These are phyloP conservation scores for Epinephelus coioides DNA, from an alignment of 2,797 vertebrate genomes.

Conservation along the genomic window DNA sequence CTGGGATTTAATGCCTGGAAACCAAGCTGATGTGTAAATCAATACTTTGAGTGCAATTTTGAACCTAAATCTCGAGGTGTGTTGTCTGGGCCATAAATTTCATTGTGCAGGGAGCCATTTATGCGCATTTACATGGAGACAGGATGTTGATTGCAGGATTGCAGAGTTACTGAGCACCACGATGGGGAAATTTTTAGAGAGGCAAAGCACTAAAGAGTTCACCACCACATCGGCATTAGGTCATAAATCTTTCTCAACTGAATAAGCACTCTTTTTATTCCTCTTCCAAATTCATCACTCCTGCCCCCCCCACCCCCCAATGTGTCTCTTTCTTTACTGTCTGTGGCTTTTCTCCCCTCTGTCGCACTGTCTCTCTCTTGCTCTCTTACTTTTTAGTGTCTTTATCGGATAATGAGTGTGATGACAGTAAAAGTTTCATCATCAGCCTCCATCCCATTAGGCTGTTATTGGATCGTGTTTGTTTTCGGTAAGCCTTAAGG, in stretches of 20 bases:
- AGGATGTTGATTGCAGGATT: conserved; percentile 83
- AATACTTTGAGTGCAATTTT: conserved; percentile 82
- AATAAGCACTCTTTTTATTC: conserved; percentile 77
- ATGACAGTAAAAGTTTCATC: conserved; percentile 82
- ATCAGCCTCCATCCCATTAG: conserved; percentile 77
- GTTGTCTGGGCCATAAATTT: conserved; percentile 78
- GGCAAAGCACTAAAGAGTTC: conserved; percentile 75
- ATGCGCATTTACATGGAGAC: conserved; percentile 84
- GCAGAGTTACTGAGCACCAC: conserved; percentile 79
- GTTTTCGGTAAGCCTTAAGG: conserved; percentile 74
- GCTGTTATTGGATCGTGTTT: conserved; percentile 78
- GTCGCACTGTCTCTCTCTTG: conserved; percentile 24
- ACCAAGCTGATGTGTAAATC: conserved; percentile 82
- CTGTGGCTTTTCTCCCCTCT: conserved; percentile 31
- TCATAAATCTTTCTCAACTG: conserved; percentile 84
- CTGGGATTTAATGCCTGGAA: conserved; percentile 80
- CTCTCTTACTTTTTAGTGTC: conserved; percentile 56
- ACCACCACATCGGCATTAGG: conserved; percentile 72
- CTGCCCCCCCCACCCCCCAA: conserved; percentile 34
- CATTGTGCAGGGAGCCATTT: conserved; percentile 77
- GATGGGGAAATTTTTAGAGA: conserved; percentile 62
- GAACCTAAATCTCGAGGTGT: conserved; percentile 80
- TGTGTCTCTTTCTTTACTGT: conserved; percentile 41
- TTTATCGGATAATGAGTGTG: conserved; percentile 72
- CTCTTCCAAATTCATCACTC: conserved; percentile 71